Conservation (phyloP, 1,140 invertebrate species). For the Saccostrea echinata region DNA sequence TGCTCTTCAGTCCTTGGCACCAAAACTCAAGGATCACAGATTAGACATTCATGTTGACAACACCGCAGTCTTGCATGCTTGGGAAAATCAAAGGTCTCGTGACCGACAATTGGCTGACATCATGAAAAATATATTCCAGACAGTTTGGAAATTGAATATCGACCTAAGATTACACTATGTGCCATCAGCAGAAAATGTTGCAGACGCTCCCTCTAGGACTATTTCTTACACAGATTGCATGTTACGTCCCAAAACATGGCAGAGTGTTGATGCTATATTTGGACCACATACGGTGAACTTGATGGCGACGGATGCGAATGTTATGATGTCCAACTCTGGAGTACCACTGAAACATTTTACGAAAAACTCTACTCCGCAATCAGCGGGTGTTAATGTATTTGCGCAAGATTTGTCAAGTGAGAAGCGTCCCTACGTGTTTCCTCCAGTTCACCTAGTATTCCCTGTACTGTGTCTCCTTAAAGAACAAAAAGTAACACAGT, state of each 20-base stretch:
- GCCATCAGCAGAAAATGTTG: conserved; percentile 3
- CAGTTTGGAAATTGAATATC: conserved; percentile 41
- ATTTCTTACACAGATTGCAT: too few species aligned
- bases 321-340: background rate
- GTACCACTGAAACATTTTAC: conserved; percentile 42
- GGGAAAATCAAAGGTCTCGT: conserved; percentile 35
- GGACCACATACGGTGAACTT: conserved; percentile 39
- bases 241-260: too few species aligned
- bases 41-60: conserved; percentile 42
- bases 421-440: conserved; percentile 50
- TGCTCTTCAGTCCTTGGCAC: background rate
- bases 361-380: background rate
- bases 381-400: conserved; percentile 39
- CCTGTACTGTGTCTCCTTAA: conserved; percentile 10
- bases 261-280: conserved; percentile 13
- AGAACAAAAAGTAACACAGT: conserved; percentile 2
- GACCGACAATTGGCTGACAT: conserved; percentile 34
- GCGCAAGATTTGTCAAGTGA: conserved; percentile 33
- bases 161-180: conserved; percentile 42
- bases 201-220: conserved; percentile 29
- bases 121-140: conserved; percentile 43
- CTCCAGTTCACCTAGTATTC: conserved; percentile 48
- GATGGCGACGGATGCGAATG: conserved; percentile 51
- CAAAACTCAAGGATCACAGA: conserved; percentile 1
- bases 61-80: conserved; percentile 31